Evolutionary conservation across 2,888 invertebrate species (phyloP).

Genomic region (Drosophila cognata): DNA sequence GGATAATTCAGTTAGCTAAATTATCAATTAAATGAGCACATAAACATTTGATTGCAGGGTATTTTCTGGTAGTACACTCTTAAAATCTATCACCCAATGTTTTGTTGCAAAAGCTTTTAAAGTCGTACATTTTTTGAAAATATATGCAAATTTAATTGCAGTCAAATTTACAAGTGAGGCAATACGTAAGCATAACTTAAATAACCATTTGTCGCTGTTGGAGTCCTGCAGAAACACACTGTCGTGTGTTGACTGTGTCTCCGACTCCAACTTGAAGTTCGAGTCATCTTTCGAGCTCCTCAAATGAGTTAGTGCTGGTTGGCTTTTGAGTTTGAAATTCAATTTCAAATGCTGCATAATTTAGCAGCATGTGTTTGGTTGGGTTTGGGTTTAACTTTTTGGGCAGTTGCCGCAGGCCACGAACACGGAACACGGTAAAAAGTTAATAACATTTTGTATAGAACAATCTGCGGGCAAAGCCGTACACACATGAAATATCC

Average conservation of each 20-base stretch:
- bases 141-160: slow-evolving; percentile 81
- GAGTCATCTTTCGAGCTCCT: slow-evolving; percentile 20
- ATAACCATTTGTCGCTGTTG: slow-evolving; percentile 71
- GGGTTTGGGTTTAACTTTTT: slow-evolving; percentile 25
- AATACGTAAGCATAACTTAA: slow-evolving; percentile 62
- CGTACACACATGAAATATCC: slow-evolving; percentile 37
- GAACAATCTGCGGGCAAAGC: slow-evolving; percentile 38
- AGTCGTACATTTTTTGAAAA: slow-evolving; percentile 69
- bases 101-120: slow-evolving; percentile 44
- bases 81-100: neutral
- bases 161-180: slow-evolving; percentile 67
- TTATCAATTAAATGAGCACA: neutral
- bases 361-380: slow-evolving; percentile 62
- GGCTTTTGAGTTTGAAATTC: slow-evolving; percentile 66
- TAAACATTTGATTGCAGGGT: neutral
- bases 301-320: slow-evolving; percentile 74
- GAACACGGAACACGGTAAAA: slow-evolving; percentile 39
- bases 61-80: neutral
- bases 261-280: neutral
- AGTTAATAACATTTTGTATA: slow-evolving; percentile 72
- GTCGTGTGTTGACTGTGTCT: neutral
- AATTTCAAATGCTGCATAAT: slow-evolving; percentile 79
- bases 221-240: slow-evolving; percentile 4
- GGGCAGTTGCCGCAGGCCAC: slow-evolving; percentile 32
- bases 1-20: neutral